phyloP scores from a whole-genome alignment of 2,113 vertebrate genomes.

The Phalacrocorax brasilianus region DNA sequence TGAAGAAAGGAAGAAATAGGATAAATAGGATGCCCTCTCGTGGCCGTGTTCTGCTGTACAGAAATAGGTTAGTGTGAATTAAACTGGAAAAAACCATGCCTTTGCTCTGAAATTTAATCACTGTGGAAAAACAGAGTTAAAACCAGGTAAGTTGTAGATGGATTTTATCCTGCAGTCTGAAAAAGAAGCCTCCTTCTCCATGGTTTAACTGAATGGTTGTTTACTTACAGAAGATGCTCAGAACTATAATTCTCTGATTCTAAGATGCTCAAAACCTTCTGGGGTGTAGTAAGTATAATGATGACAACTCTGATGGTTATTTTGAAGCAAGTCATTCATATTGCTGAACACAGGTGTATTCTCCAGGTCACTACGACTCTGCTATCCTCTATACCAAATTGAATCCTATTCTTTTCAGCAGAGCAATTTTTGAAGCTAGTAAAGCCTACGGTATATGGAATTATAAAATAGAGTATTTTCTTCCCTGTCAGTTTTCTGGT shows the following conservation, averaged over 20 bases:
- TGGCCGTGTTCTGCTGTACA: neutral
- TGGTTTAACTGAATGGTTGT: neutral
- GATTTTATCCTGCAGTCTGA: neutral
- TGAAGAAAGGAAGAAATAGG: neutral
- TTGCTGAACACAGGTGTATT: neutral
- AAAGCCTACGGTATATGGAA: neutral
- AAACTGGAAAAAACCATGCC: rapidly evolving
- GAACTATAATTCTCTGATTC: too few species aligned
- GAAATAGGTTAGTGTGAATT: neutral
- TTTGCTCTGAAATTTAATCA: neutral
- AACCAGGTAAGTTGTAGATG: rapidly evolving
- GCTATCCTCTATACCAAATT: neutral
- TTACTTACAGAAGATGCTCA: neutral
- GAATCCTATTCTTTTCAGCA: neutral
- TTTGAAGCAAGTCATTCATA: neutral
- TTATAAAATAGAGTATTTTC: neutral
- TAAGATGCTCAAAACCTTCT: neutral
- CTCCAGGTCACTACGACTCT: neutral
- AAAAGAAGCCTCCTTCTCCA: neutral
- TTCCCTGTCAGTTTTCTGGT: neutral
- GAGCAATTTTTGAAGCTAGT: neutral
- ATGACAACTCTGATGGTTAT: neutral
- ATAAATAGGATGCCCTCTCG: neutral
- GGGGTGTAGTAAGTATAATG: neutral
- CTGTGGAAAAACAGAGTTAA: neutral